Conservation (phyloP, 2,888 invertebrate genomes). For the Andricus quercusramuli region DNA sequence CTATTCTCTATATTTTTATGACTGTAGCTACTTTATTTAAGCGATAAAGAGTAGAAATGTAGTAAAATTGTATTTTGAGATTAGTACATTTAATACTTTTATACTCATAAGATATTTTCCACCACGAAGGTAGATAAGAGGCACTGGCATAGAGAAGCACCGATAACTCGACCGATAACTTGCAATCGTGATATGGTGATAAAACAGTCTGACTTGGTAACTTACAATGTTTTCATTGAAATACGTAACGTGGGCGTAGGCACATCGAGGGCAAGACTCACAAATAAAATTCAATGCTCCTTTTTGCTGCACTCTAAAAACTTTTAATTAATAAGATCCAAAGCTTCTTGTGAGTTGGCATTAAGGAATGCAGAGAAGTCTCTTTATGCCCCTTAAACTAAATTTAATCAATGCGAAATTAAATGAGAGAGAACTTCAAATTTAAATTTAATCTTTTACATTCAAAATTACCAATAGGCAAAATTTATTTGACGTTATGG, state of each 20-base stretch:
- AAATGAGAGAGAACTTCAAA: no score
- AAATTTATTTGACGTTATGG: background rate
- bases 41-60: background rate
- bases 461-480: no score
- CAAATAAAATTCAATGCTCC: background rate
- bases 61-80: background rate
- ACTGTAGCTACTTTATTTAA: background rate
- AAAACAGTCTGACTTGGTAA: background rate
- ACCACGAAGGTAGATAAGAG: background rate
- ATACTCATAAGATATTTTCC: background rate
- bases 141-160: background rate
- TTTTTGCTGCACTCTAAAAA: background rate
- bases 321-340: conserved; percentile 2
- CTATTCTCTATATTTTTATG: background rate
- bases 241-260: background rate
- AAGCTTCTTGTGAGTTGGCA: background rate
- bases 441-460: no score
- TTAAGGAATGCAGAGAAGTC: background rate
- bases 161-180: conserved; percentile 23
- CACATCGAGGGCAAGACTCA: conserved; percentile 1
- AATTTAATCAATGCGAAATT: no score
- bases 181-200: conserved; percentile 26
- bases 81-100: conserved; percentile 1
- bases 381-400: background rate
- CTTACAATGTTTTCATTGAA: conserved; percentile 33